These are phyloP conservation scores for Petaurus breviceps DNA, from an alignment of 2,113 vertebrate genomes.

Conservation along the genomic window DNA sequence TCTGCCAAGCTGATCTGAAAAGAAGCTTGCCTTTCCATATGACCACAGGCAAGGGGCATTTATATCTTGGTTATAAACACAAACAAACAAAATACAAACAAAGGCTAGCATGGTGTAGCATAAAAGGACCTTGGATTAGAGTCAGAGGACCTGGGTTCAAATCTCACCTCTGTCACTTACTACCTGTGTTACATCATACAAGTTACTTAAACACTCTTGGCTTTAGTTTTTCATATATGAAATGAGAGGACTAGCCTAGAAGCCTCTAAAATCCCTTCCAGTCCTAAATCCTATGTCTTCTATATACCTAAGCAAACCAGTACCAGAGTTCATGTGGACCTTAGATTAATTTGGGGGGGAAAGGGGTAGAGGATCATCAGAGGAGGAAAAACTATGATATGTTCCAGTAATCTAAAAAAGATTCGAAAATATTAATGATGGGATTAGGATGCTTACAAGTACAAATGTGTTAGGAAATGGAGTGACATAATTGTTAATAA, in stretches of 20 bases:
- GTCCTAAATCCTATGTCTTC: not conserved
- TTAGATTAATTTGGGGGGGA: not conserved
- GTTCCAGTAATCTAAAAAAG: not conserved
- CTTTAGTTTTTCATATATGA: not conserved
- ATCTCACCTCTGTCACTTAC: not conserved
- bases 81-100: slow-evolving; percentile 8
- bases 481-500: slow-evolving; percentile 7
- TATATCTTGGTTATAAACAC: slow-evolving; percentile 17
- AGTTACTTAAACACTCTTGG: not conserved
- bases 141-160: not conserved
- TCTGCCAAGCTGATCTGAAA: not conserved
- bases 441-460: not conserved
- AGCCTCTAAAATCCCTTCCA: not conserved
- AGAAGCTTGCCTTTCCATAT: not conserved
- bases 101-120: not conserved
- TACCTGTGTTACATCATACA: not conserved
- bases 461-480: slow-evolving; percentile 6
- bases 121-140: not conserved
- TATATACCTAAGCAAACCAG: not conserved
- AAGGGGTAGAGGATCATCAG: no score
- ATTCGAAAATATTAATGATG: slow-evolving; percentile 6
- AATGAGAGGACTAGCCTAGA: not conserved
- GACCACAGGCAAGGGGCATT: not conserved
- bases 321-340: not conserved
- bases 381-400: not conserved